These are phyloP conservation scores for Hycleus cichorii DNA, from an alignment of 1,140 invertebrate genomes.

Conservation along the genomic window DNA sequence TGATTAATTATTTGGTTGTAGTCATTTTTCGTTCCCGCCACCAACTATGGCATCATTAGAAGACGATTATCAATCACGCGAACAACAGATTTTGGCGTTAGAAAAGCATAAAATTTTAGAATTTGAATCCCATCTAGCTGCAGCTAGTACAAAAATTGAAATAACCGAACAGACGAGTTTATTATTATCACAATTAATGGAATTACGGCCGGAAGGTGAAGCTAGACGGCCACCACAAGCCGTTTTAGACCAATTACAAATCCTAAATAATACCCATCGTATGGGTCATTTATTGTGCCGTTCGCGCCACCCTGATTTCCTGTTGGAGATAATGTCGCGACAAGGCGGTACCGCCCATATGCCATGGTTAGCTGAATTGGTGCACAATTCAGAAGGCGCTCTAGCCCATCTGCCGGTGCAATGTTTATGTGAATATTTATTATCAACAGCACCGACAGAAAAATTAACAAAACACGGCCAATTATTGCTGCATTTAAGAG, in stretches of 20 bases:
- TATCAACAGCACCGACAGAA: constrained; percentile 60
- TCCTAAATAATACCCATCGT: constrained; percentile 67
- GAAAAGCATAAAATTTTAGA: constrained; percentile 82
- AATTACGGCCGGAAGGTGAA: constrained; percentile 77
- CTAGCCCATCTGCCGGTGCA: constrained; percentile 83
- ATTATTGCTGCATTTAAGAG: constrained; percentile 67
- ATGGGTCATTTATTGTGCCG: constrained; percentile 87
- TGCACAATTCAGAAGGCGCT: constrained; percentile 86
- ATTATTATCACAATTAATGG: constrained; percentile 66
- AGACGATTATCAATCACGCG: constrained; percentile 34
- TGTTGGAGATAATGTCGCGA: constrained; percentile 86
- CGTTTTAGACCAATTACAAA: constrained; percentile 74
- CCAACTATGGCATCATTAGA: constrained; percentile 50
- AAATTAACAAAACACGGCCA: constrained; percentile 70
- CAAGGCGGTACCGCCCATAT: constrained; percentile 76
- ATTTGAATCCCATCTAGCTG: constrained; percentile 89
- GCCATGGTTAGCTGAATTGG: constrained; percentile 93
- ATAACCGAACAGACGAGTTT: constrained; percentile 88
- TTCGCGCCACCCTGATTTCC: constrained; percentile 83
- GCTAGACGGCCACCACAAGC: constrained; percentile 69
- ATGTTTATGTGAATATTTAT: constrained; percentile 91
- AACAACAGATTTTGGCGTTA: constrained; percentile 57
- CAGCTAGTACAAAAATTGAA: constrained; percentile 73
- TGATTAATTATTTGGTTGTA: neutral
- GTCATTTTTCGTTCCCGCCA: constrained; percentile 68